Conservation (phyloP, 2,888 invertebrate species). For the Euplexia lucipara region DNA sequence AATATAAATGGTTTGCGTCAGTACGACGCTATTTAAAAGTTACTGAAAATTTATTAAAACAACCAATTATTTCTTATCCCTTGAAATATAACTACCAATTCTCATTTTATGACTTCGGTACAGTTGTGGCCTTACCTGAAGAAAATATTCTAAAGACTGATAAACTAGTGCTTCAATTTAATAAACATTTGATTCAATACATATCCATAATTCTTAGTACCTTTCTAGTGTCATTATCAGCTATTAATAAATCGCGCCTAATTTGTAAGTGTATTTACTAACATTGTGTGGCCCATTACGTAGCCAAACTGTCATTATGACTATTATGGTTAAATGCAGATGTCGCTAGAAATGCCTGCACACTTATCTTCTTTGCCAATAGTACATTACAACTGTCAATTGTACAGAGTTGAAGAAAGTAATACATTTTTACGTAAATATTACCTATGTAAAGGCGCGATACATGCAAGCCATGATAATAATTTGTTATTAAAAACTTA, state of each 20-base stretch:
- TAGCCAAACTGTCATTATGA: conserved; percentile 7
- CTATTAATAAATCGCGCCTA: conserved; percentile 1
- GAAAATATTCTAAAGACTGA: conserved; percentile 63
- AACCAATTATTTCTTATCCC: conserved; percentile 37
- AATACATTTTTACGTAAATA: not conserved
- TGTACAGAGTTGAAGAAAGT: not conserved
- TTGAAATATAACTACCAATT: conserved; percentile 38
- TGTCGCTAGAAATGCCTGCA: conserved; percentile 22
- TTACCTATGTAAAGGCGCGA: not conserved
- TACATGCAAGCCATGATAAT: conserved; percentile 16
- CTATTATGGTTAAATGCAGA: conserved; percentile 12
- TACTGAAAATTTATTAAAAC: conserved; percentile 27
- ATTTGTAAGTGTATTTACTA: not conserved
- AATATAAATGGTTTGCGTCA: not conserved
- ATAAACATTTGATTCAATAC: conserved; percentile 53
- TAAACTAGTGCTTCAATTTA: conserved; percentile 59
- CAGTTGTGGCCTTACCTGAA: conserved; percentile 59
- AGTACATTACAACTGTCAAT: not conserved
- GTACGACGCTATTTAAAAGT: conserved; percentile 1
- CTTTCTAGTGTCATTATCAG: conserved; percentile 45
- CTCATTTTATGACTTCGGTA: conserved; percentile 47
- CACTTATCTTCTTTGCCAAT: not conserved
- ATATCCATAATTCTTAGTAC: conserved; percentile 59
- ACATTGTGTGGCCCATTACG: not conserved
- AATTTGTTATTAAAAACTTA: not conserved